Conservation (phyloP, 2,888 invertebrate species). For the Drosophila sordidula region DNA sequence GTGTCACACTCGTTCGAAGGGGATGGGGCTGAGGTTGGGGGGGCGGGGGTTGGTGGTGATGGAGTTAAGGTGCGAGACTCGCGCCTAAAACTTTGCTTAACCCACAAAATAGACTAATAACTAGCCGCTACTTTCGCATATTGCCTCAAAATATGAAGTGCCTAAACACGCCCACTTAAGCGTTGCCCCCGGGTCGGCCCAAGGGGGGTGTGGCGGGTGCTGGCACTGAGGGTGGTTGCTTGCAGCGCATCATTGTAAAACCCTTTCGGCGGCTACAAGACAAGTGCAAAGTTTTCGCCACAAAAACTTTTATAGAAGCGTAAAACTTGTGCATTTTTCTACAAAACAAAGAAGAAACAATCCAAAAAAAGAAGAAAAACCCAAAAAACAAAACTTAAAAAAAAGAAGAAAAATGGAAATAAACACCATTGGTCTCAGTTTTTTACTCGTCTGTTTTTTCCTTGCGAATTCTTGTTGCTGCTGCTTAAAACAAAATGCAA, state of each 20-base stretch:
- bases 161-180: slow-evolving; percentile 56
- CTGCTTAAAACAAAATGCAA: slow-evolving; percentile 76
- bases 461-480: slow-evolving; percentile 24
- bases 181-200: background rate
- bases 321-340: slow-evolving; percentile 78
- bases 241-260: slow-evolving; percentile 78
- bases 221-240: slow-evolving; percentile 24
- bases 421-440: slow-evolving; percentile 63
- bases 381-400: slow-evolving; percentile 2
- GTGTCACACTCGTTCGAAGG: slow-evolving; percentile 11
- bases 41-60: background rate
- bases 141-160: slow-evolving; percentile 68
- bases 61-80: slow-evolving; percentile 19
- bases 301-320: slow-evolving; percentile 75
- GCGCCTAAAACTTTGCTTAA: slow-evolving; percentile 36
- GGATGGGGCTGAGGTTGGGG: background rate
- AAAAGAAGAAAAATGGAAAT: slow-evolving; percentile 36
- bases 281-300: slow-evolving; percentile 77
- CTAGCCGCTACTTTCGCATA: slow-evolving; percentile 49
- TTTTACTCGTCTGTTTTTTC: slow-evolving; percentile 8
- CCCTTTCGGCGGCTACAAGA: slow-evolving; percentile 79
- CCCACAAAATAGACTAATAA: slow-evolving; percentile 54
- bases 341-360: slow-evolving; percentile 74
- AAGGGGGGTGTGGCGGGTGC: background rate
- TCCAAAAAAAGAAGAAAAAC: slow-evolving; percentile 16